Conservation (phyloP, 1,140 invertebrate species). For the Drosophila watanabei region DNA sequence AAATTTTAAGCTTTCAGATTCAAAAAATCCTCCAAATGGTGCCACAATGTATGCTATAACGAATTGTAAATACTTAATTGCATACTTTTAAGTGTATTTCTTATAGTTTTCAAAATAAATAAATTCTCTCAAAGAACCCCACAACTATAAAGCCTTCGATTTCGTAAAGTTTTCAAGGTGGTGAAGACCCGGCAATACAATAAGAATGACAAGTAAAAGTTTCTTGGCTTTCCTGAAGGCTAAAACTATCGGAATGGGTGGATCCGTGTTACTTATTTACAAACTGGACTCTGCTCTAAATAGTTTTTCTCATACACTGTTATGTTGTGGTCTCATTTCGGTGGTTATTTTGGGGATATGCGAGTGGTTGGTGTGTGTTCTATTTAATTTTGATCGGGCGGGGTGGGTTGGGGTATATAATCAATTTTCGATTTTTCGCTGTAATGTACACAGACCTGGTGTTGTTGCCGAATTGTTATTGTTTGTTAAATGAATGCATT, state of each 20-base stretch:
- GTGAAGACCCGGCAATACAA: not conserved
- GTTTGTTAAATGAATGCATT: constrained; percentile 86
- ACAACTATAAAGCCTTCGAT: not conserved
- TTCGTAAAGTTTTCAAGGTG: constrained; percentile 4
- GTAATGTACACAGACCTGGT: constrained; percentile 85
- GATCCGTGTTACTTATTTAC: constrained; percentile 16
- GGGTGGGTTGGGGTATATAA: not conserved
- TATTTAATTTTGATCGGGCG: constrained; percentile 42
- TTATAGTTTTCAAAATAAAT: not conserved
- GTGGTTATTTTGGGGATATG: constrained; percentile 2
- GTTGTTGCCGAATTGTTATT: constrained; percentile 86
- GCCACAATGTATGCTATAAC: too few relatives aligned
- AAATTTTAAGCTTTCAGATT: not conserved
- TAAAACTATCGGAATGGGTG: constrained; percentile 4
- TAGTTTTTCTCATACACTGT: not conserved
- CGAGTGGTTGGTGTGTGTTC: constrained; percentile 7
- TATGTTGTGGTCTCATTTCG: constrained; percentile 30
- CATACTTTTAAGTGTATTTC: not conserved
- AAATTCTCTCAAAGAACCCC: not conserved
- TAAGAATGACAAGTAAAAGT: not conserved
- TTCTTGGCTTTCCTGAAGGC: not conserved
- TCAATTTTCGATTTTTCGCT: constrained; percentile 44
- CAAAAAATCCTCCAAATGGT: too few relatives aligned
- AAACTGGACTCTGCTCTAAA: constrained; percentile 29
- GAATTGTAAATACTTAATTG: not conserved